Conservation (phyloP, 1,140 invertebrate genomes). For the Drosophila busckii region DNA sequence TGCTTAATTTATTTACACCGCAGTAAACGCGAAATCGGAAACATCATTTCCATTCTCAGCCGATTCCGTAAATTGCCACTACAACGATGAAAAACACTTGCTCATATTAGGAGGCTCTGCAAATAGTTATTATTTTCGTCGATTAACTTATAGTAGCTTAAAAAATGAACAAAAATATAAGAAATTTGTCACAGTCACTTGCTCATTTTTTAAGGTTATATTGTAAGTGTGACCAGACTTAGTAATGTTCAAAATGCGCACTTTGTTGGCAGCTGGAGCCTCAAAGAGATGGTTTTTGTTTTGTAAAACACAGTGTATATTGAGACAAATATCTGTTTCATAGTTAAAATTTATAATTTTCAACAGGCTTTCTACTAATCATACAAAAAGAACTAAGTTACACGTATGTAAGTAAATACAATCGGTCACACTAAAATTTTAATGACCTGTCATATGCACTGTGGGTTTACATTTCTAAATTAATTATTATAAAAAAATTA, state of each 20-base stretch:
- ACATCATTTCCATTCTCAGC: slow-evolving; percentile 4
- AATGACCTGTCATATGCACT: slow-evolving; percentile 30
- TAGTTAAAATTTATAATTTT: neutral
- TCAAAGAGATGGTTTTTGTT: no score
- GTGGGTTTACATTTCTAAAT: neutral
- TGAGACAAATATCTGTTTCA: no score
- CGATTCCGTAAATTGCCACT: slow-evolving; percentile 23
- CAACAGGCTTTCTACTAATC: neutral
- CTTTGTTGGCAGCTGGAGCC: no score
- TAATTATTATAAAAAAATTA: neutral
- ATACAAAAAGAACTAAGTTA: no score
- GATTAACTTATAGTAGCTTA: slow-evolving; percentile 40
- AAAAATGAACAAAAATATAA: slow-evolving; percentile 66
- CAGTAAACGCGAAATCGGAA: slow-evolving; percentile 24
- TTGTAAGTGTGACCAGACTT: slow-evolving; percentile 46
- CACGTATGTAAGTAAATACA: no score
- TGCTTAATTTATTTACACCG: slow-evolving; percentile 60
- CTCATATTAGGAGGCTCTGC: slow-evolving; percentile 3
- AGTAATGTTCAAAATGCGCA: slow-evolving; percentile 11
- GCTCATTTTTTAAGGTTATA: slow-evolving; percentile 74
- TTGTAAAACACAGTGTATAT: no score
- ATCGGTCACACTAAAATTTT: slow-evolving; percentile 18
- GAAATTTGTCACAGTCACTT: slow-evolving; percentile 72
- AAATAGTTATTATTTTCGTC: slow-evolving; percentile 19
- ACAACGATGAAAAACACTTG: neutral